Conservation (phyloP, 2,888 invertebrate species). For the Oscheius onirici region DNA sequence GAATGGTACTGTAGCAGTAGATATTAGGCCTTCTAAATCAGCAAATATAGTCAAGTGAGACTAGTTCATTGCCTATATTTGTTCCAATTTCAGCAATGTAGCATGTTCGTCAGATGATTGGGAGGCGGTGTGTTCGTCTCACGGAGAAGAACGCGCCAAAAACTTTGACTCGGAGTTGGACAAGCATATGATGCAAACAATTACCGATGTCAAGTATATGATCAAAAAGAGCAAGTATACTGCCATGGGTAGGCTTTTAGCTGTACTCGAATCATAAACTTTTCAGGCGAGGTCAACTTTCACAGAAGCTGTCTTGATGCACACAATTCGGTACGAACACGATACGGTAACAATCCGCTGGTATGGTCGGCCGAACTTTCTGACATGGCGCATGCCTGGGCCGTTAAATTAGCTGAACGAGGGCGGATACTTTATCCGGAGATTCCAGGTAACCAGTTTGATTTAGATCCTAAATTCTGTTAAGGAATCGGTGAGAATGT, state of each 20-base stretch:
- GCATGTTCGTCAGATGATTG: slow-evolving; percentile 53
- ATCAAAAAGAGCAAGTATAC: slow-evolving; percentile 68
- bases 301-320: slow-evolving; percentile 70
- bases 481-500: slow-evolving; percentile 70
- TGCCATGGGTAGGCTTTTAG: slow-evolving; percentile 62
- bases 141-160: slow-evolving; percentile 52
- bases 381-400: slow-evolving; percentile 70
- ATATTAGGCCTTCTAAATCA: slow-evolving; percentile 52
- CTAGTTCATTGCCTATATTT: neutral
- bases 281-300: slow-evolving; percentile 69
- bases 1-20: slow-evolving; percentile 32
- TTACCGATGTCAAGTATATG: slow-evolving; percentile 70
- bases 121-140: slow-evolving; percentile 59
- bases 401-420: slow-evolving; percentile 67
- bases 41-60: slow-evolving; percentile 48
- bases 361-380: slow-evolving; percentile 70
- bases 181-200: slow-evolving; percentile 70
- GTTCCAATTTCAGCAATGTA: slow-evolving; percentile 45
- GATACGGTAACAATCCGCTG: slow-evolving; percentile 60
- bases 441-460: slow-evolving; percentile 57
- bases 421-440: slow-evolving; percentile 69
- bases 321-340: slow-evolving; percentile 60
- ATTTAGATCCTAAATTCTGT: neutral
- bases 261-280: neutral
- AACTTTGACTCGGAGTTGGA: slow-evolving; percentile 67